phyloP scores from a whole-genome alignment of 2,113 vertebrate species.

The Nanger granti region DNA sequence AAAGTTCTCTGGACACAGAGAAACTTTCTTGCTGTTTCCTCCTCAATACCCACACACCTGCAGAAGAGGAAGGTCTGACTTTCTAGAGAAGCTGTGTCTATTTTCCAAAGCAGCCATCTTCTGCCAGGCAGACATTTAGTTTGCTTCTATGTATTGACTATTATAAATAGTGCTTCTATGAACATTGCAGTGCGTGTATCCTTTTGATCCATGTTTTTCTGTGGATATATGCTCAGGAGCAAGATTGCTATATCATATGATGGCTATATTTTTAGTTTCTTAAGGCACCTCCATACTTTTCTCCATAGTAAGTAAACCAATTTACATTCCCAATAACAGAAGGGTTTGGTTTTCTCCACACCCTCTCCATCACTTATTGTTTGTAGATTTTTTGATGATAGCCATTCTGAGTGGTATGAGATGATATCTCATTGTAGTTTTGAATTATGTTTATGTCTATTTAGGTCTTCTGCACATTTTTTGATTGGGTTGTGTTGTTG shows the following conservation, averaged over 20 bases:
- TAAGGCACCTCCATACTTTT: not conserved
- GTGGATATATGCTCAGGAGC: not conserved
- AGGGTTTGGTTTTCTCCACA: not conserved
- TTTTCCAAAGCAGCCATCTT: not conserved
- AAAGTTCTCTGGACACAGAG: not conserved
- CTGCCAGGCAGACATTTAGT: not conserved
- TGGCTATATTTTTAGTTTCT: not conserved
- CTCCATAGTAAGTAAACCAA: not conserved
- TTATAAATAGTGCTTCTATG: not conserved
- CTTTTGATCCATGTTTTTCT: not conserved
- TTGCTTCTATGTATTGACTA: not conserved
- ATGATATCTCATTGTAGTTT: not conserved
- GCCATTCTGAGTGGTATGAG: not conserved
- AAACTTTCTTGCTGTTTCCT: not conserved
- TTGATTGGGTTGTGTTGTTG: not conserved
- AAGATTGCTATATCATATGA: not conserved
- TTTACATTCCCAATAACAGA: not conserved
- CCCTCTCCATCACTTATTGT: not conserved
- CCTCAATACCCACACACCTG: not conserved
- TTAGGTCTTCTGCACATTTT: not conserved
- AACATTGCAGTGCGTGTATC: not conserved
- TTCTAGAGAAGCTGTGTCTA: not conserved
- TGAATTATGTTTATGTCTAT: not conserved
- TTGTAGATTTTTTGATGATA: not conserved
- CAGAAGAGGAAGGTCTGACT: not conserved